Base-by-base conservation (phyloP, 2,888 invertebrate genomes). In the Dynastes tityus region DNA sequence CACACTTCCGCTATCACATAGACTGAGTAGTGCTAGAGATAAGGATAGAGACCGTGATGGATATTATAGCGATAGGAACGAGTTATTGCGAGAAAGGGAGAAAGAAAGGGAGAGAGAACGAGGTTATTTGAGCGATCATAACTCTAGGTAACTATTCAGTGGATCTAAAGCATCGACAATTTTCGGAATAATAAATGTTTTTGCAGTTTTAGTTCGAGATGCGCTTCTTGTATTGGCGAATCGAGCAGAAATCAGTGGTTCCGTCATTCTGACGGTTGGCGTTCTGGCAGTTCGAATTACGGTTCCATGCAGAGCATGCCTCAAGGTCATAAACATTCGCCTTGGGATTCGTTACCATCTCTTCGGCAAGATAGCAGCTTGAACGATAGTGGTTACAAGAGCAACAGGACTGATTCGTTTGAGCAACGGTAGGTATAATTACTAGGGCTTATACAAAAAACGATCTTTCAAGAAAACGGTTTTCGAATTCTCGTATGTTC, bases 221-320 rank as follows among this genome's bases (percentile, higher is more conserved):
- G 96, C 87, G 95, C 95, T 80, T 95, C 95, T 68, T 96, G 96
- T 89, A 95, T 96, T 88, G 96, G 96, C n/a, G 96, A 96, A 89
- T 95, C 96, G 32, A 95, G 96, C 80, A 92, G 96, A 40, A 95
- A 95, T 80, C 96, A 96, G 85, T 96, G 96, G 96, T 96, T 96
- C 90, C 93, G 96, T 16, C 96, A 96, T 89, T 96, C 96, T 58
- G 96, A 96, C 86, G 96, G 96, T 67, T 96, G 96, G 96, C 93
- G 94, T 81, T 94, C 94, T 58, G 94, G 94, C 80, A 94, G 93
- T 84, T 93, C 94, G 67, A 93, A 93, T 65, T 90, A 93, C 83
- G 93, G 93, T 81, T 93, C 93, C 45, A 91, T 91, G 76, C 89
- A 89, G 82, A 90, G 89, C 76, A 61, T 80, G 32, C 84, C 84